A percentile compares a stretch with the other conserved stretches of the same genome.
These are phyloP conservation scores for Mirza zaza DNA, from an alignment of 2,113 vertebrate species.

Conservation along the genomic window DNA sequence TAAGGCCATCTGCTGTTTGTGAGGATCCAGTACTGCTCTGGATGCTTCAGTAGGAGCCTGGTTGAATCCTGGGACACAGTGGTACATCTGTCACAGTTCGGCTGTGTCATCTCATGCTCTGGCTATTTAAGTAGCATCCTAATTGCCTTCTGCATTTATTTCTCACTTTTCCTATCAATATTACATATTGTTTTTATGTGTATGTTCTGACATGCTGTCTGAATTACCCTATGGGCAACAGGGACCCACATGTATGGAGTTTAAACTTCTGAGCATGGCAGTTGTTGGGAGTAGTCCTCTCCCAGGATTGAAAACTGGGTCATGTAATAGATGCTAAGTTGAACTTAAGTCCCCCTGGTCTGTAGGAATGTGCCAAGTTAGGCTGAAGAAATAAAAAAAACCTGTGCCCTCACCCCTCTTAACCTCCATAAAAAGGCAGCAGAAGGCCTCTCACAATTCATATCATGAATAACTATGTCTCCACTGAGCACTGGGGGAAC, in stretches of 20 bases:
- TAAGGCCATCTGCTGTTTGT: background rate
- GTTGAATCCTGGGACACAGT: background rate
- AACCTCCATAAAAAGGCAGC: background rate
- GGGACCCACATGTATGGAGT: background rate
- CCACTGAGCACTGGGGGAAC: background rate
- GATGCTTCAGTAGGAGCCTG: background rate
- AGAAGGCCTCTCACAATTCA: background rate
- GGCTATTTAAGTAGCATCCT: background rate
- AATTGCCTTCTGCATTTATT: background rate
- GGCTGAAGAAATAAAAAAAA: background rate
- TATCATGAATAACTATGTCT: background rate
- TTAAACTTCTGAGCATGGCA: background rate
- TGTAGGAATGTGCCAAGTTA: background rate
- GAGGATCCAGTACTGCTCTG: background rate
- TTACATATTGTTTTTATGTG: background rate
- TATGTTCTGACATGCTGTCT: background rate
- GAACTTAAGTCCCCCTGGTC: background rate
- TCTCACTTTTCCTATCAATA: background rate
- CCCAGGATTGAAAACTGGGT: background rate
- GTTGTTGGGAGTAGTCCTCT: background rate
- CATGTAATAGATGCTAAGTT: background rate
- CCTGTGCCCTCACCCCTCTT: fast-evolving
- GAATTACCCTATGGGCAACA: background rate
- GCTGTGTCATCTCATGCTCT: background rate
- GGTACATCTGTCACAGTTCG: background rate